A percentile compares a stretch with the other conserved stretches of the same genome.
phyloP scores from a whole-genome alignment of 2,888 invertebrate species.

The Steromphala cineraria region DNA sequence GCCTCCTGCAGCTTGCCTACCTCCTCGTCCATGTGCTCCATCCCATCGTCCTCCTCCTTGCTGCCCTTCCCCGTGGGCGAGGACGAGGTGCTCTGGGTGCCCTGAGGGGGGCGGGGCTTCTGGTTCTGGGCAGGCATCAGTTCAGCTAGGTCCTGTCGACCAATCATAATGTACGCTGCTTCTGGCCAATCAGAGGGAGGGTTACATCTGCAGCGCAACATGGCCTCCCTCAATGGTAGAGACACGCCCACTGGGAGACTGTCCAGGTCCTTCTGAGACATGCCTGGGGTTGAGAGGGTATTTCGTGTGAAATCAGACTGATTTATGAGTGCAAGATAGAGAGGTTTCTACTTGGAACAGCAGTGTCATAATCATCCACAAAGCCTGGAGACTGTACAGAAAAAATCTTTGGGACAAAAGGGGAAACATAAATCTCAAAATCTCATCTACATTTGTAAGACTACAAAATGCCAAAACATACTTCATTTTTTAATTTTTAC shows the following conservation, averaged over 20 bases:
- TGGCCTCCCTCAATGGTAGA: slow-evolving; percentile 82
- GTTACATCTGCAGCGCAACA: slow-evolving; percentile 83
- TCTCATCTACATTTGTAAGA: too few relatives aligned
- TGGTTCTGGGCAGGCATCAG: slow-evolving; percentile 48
- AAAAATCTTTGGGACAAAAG: too few relatives aligned
- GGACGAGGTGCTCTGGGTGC: slow-evolving; percentile 39
- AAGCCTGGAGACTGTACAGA: too few relatives aligned
- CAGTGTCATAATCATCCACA: too few relatives aligned
- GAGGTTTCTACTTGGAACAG: too few relatives aligned
- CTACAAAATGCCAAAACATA: too few relatives aligned
- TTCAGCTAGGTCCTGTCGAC: slow-evolving; percentile 71
- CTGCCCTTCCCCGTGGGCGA: slow-evolving; percentile 39
- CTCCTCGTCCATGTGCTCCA: slow-evolving; percentile 79
- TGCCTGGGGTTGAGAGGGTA: slow-evolving; percentile 71
- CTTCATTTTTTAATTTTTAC: too few relatives aligned
- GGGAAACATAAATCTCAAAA: too few relatives aligned
- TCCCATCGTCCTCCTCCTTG: slow-evolving; percentile 81
- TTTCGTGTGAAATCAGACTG: too few relatives aligned
- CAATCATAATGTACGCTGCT: slow-evolving; percentile 83
- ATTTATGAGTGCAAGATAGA: too few relatives aligned
- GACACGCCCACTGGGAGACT: slow-evolving; percentile 84
- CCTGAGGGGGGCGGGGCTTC: slow-evolving; percentile 36
- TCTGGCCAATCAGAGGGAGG: slow-evolving; percentile 86
- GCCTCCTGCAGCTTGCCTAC: slow-evolving; percentile 29
- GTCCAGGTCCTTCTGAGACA: slow-evolving; percentile 83